Evolutionary conservation across 2,113 vertebrate species (phyloP), one percentile per base, ranked within the genome.

Genomic region (Megaceryle maxima): DNA sequence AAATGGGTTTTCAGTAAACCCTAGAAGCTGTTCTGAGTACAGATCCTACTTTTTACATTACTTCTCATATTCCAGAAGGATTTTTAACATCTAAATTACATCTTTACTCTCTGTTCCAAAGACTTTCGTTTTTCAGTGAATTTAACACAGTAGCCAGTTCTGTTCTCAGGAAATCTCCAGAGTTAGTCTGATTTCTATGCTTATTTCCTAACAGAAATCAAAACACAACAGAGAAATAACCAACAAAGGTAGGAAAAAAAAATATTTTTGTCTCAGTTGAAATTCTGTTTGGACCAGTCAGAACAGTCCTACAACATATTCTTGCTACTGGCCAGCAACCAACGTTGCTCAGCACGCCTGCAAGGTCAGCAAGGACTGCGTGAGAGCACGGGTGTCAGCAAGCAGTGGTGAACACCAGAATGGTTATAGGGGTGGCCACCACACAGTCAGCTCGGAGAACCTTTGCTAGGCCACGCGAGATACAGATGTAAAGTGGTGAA

Each of bases 1-100:
- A 84, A 91, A 88, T 26, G 74, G 56, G 79, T 35, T 84, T 69
- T 84, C 79, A 88, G 88, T 51, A 84, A 83, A 69, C 79, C 51
- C 73, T 37, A 80, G 68, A 75, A 88, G 56, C 77, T 57, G 74
- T 59, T 84, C 62, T 41, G 50, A 88, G 56, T 8, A 57, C 29
- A 55, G 43, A 91, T 35, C 79, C 68, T 59, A 43, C 69, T 64
- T 84, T 81, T 72, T 72, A 92, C 51, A 5, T 48, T 55, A 48
- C 80, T 67, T 81, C 70, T 66, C 57, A 50, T 56, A 75, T 80
- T 66, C 80, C 78, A 87, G 59, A 79, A 91, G 67, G 44, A 74
- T 64, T 88, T 37, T 84, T 64, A 57, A 66, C 64, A 80, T n/a
- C 63, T 66, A 50, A 73, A 68, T 56, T 73, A 41, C 33, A 24